Conservation (phyloP, 1,140 invertebrate species). For the Eubasilissa regina region DNA sequence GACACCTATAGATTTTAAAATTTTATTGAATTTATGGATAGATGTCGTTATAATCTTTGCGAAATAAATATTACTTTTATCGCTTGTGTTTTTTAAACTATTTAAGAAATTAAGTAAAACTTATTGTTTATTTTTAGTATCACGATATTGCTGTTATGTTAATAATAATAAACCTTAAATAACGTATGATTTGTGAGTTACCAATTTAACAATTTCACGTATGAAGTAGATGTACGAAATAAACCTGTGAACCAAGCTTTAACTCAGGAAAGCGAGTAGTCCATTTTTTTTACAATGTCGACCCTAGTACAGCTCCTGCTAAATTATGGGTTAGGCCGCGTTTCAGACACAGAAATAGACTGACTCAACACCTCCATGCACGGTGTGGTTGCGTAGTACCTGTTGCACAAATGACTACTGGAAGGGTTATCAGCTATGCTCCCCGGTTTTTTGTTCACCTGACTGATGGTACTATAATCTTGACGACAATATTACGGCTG, state of each 20-base stretch:
- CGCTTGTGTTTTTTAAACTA: too few species aligned
- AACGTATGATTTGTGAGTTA: too few species aligned
- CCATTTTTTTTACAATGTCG: background rate
- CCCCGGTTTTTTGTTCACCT: conserved; percentile 11
- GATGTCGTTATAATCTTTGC: too few species aligned
- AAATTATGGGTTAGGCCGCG: conserved; percentile 51
- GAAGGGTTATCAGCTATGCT: conserved; percentile 14
- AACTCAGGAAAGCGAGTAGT: background rate
- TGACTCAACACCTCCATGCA: conserved; percentile 46
- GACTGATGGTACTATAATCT: conserved; percentile 40
- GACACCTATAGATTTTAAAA: too few species aligned
- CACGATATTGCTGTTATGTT: too few species aligned
- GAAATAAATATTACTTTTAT: too few species aligned
- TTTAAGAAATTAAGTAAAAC: too few species aligned
- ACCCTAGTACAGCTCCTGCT: conserved; percentile 21
- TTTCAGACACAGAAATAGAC: conserved; percentile 47
- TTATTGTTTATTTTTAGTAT: too few species aligned
- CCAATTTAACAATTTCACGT: too few species aligned
- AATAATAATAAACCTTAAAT: too few species aligned
- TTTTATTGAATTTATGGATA: too few species aligned
- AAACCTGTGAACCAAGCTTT: background rate
- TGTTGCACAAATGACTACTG: conserved; percentile 5
- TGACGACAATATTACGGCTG: conserved; percentile 29
- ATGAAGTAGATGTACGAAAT: background rate
- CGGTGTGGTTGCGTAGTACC: background rate